Evolutionary conservation across 2,797 vertebrate species (phyloP), one percentile per base, ranked within the genome.

Genomic region (Brachyalestes nurse): DNA sequence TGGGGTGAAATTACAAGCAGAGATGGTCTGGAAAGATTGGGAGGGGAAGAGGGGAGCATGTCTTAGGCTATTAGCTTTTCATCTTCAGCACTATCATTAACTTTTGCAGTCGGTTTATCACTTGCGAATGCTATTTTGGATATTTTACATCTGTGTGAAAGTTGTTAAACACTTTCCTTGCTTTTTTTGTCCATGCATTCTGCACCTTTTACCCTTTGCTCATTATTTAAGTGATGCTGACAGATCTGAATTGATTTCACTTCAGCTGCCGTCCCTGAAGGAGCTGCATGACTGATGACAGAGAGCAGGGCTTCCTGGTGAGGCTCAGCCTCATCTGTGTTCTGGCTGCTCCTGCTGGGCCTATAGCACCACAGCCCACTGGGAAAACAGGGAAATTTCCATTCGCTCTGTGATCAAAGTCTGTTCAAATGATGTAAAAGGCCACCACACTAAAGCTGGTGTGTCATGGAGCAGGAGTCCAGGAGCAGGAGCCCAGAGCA

Each of bases 1-100:
- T 85, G 88, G 90, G 87, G 10, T 65, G 80, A 81, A 86, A 91
- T 89, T 86, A 88, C 85, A 91, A 88, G 91, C 86, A 72, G 74
- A 82, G 72, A 80, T 60, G 71, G 83, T 86, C 74, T 45, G 45
- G 70, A 69, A 34, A 87, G 65, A 71, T 19, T 17, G 2, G n/a
- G 42, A 16, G 67, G 14, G n/a, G 45, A 42, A 25, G 55, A 17
- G 9, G 28, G 0, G 19, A 40, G 70, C 23, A 8, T 21, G 55
- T 77, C 53, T 25, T 60, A 60, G 6, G 55, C 47, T 58, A 42
- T 74, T 74, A 58, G 25, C 28, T 77, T 77, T 65, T 74, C 53
- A 73, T 73, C 71, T 73, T 40, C 9, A 42, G 53, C 53, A 73
- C 71, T 42, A 73, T 58, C 58, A 64, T 49, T 64, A 64, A 62